A percentile compares a stretch with the other conserved stretches of the same genome.
Evolutionary conservation across 2,888 invertebrate genomes (phyloP).

Genomic region (Marasmarcha lunaedactyla): DNA sequence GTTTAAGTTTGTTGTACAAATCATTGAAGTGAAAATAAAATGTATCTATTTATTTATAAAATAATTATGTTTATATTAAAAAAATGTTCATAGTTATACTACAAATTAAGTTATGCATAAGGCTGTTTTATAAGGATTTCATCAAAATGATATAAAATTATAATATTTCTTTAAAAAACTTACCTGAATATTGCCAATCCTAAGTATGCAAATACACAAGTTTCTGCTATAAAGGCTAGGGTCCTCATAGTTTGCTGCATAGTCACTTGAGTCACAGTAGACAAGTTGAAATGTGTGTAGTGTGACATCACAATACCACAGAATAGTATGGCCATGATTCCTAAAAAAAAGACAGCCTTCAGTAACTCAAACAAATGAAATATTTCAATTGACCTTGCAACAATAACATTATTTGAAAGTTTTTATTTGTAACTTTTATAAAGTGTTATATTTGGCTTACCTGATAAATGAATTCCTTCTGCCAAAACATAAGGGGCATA

Average conservation of each 20-base stretch:
- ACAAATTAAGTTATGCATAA: too few species aligned
- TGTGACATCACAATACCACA: constrained; percentile 99
- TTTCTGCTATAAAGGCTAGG: constrained; percentile 96
- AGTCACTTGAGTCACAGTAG: constrained; percentile 98
- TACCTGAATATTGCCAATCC: constrained; percentile 84
- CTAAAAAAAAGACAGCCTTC: constrained; percentile 64
- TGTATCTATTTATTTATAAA: too few species aligned
- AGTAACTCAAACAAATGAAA: not conserved
- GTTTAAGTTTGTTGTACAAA: too few species aligned
- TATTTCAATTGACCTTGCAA: not conserved
- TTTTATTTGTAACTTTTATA: not conserved
- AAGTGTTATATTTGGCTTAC: constrained; percentile 50
- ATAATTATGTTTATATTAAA: too few species aligned
- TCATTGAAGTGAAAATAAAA: too few species aligned
- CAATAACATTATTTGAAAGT: too few species aligned
- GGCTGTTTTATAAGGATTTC: too few species aligned
- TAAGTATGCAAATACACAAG: constrained; percentile 98
- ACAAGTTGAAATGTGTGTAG: constrained; percentile 98
- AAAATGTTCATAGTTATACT: too few species aligned
- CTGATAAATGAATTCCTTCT: constrained; percentile 94
- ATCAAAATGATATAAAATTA: too few species aligned
- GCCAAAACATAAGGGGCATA: constrained; percentile 98
- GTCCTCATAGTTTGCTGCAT: constrained; percentile 99
- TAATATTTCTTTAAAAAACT: too few species aligned
- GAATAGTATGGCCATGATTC: constrained; percentile 99